Percentiles rank a stretch among this genome's conserved stretches.
phyloP scores from a whole-genome alignment of 2,888 invertebrate species.

The Nymphalis urticae region DNA sequence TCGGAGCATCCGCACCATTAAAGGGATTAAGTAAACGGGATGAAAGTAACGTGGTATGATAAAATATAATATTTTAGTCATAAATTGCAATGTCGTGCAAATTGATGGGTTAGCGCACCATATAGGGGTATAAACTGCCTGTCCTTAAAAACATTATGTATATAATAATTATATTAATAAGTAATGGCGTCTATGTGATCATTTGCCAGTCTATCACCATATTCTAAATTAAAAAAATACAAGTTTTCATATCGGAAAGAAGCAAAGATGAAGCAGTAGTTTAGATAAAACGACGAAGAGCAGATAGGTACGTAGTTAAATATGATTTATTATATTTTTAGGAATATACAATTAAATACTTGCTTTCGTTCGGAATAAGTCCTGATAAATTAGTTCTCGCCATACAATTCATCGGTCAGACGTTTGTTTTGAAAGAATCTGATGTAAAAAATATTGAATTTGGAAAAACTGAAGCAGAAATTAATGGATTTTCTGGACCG shows the following conservation, averaged over 20 bases:
- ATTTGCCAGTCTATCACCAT: too few relatives aligned
- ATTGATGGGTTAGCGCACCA: too few relatives aligned
- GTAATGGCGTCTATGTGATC: too few relatives aligned
- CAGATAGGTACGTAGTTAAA: not conserved
- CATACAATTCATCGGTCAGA: slow-evolving; percentile 90
- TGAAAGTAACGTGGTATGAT: slow-evolving; percentile 8
- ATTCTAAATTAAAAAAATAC: too few relatives aligned
- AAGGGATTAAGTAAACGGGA: too few relatives aligned
- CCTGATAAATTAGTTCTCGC: slow-evolving; percentile 89
- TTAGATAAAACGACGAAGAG: too few relatives aligned
- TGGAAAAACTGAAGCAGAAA: slow-evolving; percentile 79
- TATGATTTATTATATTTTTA: slow-evolving; percentile 51
- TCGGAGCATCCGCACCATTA: slow-evolving; percentile 90
- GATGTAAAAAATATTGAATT: slow-evolving; percentile 67
- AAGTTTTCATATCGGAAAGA: too few relatives aligned
- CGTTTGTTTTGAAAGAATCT: slow-evolving; percentile 81
- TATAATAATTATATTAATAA: too few relatives aligned
- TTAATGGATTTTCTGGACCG: slow-evolving; percentile 89
- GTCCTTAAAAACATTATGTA: too few relatives aligned
- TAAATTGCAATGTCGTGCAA: not conserved
- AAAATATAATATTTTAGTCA: not conserved
- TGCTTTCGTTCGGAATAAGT: slow-evolving; percentile 86
- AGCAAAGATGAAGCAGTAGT: too few relatives aligned
- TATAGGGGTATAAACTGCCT: too few relatives aligned
- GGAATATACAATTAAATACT: slow-evolving; percentile 88